Evolutionary conservation across 2,888 invertebrate species (phyloP).

Genomic region (Busseola fusca): DNA sequence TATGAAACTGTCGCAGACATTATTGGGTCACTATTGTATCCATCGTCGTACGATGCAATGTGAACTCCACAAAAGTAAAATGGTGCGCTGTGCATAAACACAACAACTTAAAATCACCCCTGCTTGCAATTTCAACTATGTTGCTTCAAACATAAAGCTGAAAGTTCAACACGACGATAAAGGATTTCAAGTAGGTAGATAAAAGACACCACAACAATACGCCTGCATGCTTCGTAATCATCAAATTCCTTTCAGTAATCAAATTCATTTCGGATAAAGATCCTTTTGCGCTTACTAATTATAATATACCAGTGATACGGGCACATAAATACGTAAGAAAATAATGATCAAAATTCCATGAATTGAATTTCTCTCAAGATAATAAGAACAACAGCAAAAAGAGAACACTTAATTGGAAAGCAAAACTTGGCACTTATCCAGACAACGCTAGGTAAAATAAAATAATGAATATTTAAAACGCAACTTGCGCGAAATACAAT

Average conservation of each 20-base stretch:
- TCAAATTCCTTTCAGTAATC: conserved; percentile 65
- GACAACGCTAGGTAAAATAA: conserved; percentile 32
- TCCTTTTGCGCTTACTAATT: conserved; percentile 44
- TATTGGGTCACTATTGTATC: conserved; percentile 79
- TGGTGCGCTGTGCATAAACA: conserved; percentile 49
- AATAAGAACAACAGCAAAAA: conserved; percentile 32
- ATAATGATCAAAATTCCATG: conserved; percentile 12
- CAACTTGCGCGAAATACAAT: conserved; percentile 28
- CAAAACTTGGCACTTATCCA: conserved; percentile 52
- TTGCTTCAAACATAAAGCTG: conserved; percentile 12
- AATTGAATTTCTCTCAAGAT: conserved; percentile 29
- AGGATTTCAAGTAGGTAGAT: conserved; percentile 45
- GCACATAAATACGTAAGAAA: conserved; percentile 23
- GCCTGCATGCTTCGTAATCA: conserved; percentile 68
- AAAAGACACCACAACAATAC: conserved; percentile 67
- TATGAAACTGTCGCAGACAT: conserved; percentile 71
- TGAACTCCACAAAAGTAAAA: conserved; percentile 70
- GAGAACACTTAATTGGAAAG: conserved; percentile 44
- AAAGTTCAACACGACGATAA: conserved; percentile 12
- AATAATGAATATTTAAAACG: conserved; percentile 46
- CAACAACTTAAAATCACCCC: conserved; percentile 16
- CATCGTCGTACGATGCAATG: conserved; percentile 71
- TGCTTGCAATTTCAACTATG: conserved; percentile 33
- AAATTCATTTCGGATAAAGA: conserved; percentile 62
- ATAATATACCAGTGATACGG: conserved; percentile 51